Percentiles rank a stretch among this genome's conserved stretches.
These are phyloP conservation scores for Heliconius aoede DNA, from an alignment of 2,888 invertebrate genomes.

Conservation along the genomic window DNA sequence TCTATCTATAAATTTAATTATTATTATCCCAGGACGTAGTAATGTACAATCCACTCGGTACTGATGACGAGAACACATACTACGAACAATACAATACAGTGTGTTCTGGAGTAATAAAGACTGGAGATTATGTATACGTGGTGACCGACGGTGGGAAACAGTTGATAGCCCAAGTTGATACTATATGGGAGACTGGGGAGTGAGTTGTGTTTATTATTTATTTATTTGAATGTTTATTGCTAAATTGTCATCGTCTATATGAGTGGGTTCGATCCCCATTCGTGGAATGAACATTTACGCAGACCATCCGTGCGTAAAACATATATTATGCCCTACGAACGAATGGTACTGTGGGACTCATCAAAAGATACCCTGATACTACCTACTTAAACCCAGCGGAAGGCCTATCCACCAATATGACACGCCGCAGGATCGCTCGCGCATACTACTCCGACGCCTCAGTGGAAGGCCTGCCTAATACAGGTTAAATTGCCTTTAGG, in stretches of 20 bases:
- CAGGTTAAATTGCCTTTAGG: no score
- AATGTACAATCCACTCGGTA: slow-evolving; percentile 86
- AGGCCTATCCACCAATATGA: no score
- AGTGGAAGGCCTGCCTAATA: no score
- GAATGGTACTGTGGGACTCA: no score
- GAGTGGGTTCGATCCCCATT: no score
- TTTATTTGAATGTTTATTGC: neutral
- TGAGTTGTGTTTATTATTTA: slow-evolving; percentile 76
- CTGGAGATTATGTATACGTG: slow-evolving; percentile 97
- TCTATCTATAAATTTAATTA: neutral
- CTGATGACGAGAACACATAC: slow-evolving; percentile 91
- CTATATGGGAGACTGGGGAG: slow-evolving; percentile 96
- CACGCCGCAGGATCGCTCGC: no score
- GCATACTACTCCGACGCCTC: no score
- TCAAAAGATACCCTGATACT: no score
- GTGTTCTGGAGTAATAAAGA: slow-evolving; percentile 92
- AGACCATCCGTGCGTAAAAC: no score
- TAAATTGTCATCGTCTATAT: neutral
- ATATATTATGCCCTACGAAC: no score
- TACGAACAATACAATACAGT: slow-evolving; percentile 96
- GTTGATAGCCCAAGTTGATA: slow-evolving; percentile 95
- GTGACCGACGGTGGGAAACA: slow-evolving; percentile 95
- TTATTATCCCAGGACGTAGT: slow-evolving; percentile 87
- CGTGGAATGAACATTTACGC: no score
- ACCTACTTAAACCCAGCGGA: no score